Base-by-base conservation (phyloP, 2,797 vertebrate genomes). In the Rhynchotus rufescens region DNA sequence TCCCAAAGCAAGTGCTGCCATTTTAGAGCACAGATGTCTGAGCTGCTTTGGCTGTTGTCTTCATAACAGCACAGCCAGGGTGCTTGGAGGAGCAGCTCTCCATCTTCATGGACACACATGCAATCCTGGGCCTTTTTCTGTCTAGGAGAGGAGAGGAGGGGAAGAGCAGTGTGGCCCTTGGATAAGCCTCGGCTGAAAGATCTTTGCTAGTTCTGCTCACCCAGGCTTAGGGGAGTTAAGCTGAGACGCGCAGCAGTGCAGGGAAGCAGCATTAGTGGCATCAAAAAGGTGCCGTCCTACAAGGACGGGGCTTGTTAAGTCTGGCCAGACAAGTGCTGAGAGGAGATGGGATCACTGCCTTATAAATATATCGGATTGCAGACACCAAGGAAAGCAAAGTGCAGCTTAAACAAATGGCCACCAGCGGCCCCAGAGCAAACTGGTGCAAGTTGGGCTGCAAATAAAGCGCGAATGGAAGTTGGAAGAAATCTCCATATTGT, bases 271-370 rank as follows among this genome's bases (percentile, higher is more conserved):
- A 8, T 72, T 59, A 60, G 49, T 30, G 22, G 30, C 26, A 44
- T 42, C 7, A 16, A 64, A 64, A 73, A 13, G 23, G 17, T 45
- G 56, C 38, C 20, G 49, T 54, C 72, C 66, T 60, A 16, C 72
- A 69, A 69, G 80, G n/a, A 38, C 19, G 25, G 26, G 25, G n/a
- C 32, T 60, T 79, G 32, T 30, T 21, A 79, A 86, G 64, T 51
- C 9, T 69, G 69, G 59, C 42, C 73, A 81, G 2, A n/a, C 10
- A 40, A 59, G 51, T 57, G 25, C 45, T 57, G 42, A 51, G 62
- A 32, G 34, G 45, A 15, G 57, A 6, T 75, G 6, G 1, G 11
- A 47, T 32, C 0, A 0, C 40, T 79, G 57, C 19, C 59, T 52
- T 66, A 4, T 75, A 75, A 82, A 66, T 85, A 51, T 4, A 12